Evolutionary conservation across 2,888 invertebrate genomes (phyloP), one percentile per base, ranked within the genome.

Genomic region (Pristionchus mayeri): DNA sequence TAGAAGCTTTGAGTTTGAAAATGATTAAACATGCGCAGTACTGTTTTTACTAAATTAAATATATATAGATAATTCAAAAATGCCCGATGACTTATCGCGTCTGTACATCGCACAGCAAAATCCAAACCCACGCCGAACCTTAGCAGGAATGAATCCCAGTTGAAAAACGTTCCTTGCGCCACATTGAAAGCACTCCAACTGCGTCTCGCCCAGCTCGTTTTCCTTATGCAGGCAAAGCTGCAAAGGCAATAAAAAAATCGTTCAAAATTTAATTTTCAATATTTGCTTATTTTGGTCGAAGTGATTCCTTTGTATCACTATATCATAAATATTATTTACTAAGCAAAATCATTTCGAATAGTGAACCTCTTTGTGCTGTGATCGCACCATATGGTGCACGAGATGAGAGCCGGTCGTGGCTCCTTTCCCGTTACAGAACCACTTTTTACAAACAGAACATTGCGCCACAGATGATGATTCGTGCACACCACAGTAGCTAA

Each of bases 101-200:
- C 11, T 48, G 21, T 27, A 6, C 48, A 27, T 6, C 7, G 13
- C 11, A 48, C 13, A 44, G 24, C 4, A 24, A 6, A 78, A 16
- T 27, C 44, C 44, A 44, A 44, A 13, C 6, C 13, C 27, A 63
- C 27, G 4, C 27, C 63, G n/a, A 21, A 84, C 84, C 94, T 98
- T 98, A 40, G 99, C 98, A 0, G 99, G 99, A 92, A 99, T 99
- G 93, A 98, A 99, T 79, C 99, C 99, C 89, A 99, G 95, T 54
- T 98, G 96, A 94, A 99, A 99, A 0, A 99, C 98, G 94, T 99
- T 99, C 84, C 97, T 95, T 76, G 97, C 97, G 27, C 98, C 98
- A 93, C 99, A 99, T 60, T 98, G 97, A 94, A 99, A 99, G 93
- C 99, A 99, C 93, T 99, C 99, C 86, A 99, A 94, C 81, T 98